These are phyloP conservation scores for Conistra vaccinii DNA, from an alignment of 2,888 invertebrate species.

Conservation along the genomic window DNA sequence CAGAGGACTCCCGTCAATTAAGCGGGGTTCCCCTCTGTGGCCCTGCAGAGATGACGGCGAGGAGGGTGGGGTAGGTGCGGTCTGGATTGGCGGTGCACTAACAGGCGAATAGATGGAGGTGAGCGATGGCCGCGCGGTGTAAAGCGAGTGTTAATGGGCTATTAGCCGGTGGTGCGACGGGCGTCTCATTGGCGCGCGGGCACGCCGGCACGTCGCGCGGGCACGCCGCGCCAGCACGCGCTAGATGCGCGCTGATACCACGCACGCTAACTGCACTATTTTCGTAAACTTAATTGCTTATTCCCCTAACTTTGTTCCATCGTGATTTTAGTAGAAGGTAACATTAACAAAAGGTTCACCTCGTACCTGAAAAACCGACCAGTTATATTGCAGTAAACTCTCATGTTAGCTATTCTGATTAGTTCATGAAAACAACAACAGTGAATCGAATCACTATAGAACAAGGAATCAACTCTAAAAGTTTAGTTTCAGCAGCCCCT, in stretches of 20 bases:
- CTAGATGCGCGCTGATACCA: constrained; percentile 80
- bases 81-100: constrained; percentile 65
- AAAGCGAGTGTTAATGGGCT: constrained; percentile 88
- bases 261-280: constrained; percentile 81
- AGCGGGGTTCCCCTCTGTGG: constrained; percentile 65
- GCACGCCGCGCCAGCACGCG: constrained; percentile 72
- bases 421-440: background rate
- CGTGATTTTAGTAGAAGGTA: constrained; percentile 39
- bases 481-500: background rate
- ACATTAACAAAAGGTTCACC: background rate
- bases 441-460: background rate
- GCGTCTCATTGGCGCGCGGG: constrained; percentile 83
- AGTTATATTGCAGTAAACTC: background rate
- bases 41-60: constrained; percentile 58
- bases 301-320: constrained; percentile 57
- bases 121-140: constrained; percentile 80
- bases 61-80: constrained; percentile 61
- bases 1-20: constrained; percentile 70
- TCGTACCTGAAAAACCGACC: background rate
- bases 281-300: constrained; percentile 71
- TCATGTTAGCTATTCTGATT: background rate
- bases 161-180: constrained; percentile 82
- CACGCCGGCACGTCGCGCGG: constrained; percentile 73
- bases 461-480: background rate
- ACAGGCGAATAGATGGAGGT: constrained; percentile 79